These are phyloP conservation scores for Dendrophyllia cribrosa DNA, from an alignment of 64 coral and sea anemone species.

Conservation along the genomic window DNA sequence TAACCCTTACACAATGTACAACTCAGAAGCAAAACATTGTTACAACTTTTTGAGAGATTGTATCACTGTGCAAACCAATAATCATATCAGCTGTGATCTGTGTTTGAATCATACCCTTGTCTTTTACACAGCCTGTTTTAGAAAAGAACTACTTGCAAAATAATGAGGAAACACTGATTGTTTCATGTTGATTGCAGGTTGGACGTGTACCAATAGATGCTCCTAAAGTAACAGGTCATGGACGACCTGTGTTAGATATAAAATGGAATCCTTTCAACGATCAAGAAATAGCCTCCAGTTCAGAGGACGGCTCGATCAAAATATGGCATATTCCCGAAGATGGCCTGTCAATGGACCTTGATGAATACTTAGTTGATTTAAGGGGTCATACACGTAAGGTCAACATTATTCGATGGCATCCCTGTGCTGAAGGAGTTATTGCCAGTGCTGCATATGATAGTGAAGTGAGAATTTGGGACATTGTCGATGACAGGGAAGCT, in stretches of 20 bases:
- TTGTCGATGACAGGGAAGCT: conserved; percentile 72
- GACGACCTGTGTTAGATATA: conserved; percentile 80
- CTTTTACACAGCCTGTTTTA: too few species aligned
- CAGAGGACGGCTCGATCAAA: conserved; percentile 94
- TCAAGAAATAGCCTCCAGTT: conserved; percentile 89
- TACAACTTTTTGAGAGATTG: too few species aligned
- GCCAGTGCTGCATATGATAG: conserved; percentile 96
- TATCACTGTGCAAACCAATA: too few species aligned
- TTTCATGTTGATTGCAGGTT: conserved; percentile 47
- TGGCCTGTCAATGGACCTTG: conserved; percentile 87
- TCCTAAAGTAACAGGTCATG: conserved; percentile 89
- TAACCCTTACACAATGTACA: too few species aligned
- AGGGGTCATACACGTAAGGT: conserved; percentile 91
- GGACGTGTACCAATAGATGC: conserved; percentile 78
- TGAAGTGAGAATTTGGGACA: conserved; percentile 95
- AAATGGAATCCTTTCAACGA: conserved; percentile 99
- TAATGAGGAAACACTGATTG: neutral
- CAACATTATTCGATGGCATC: conserved; percentile 95
- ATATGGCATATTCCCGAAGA: conserved; percentile 92
- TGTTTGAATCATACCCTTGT: too few species aligned
- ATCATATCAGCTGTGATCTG: too few species aligned
- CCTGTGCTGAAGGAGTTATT: conserved; percentile 85
- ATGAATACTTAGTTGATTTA: conserved; percentile 86
- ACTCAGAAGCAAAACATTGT: too few species aligned
- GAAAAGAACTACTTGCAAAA: too few species aligned